These are phyloP conservation scores for Drosophila mojavensis DNA, from an alignment of 1,140 invertebrate genomes.

Conservation along the genomic window DNA sequence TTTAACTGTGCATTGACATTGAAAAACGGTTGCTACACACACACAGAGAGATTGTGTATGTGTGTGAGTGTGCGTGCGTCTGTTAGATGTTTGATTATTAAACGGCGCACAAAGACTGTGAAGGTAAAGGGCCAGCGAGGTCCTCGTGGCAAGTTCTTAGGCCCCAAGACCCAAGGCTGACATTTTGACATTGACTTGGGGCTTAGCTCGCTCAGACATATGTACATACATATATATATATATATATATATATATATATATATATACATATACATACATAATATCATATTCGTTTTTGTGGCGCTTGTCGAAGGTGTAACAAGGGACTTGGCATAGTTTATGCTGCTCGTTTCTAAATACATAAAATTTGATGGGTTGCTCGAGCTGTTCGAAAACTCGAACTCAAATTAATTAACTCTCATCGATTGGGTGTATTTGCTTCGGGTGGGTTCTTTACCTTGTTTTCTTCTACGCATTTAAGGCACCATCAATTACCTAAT, in stretches of 20 bases:
- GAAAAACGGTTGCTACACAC: conserved; percentile 39
- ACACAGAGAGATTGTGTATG: not conserved
- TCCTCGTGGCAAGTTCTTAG: conserved; percentile 32
- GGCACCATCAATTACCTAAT: conserved; percentile 78
- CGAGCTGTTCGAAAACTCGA: conserved; percentile 23
- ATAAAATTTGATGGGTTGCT: conserved; percentile 56
- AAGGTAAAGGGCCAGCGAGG: conserved; percentile 9
- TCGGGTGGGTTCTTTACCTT: not conserved
- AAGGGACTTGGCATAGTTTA: not conserved
- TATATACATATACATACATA: not conserved
- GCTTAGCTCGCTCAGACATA: conserved; percentile 2
- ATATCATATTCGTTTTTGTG: not conserved
- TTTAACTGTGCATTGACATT: conserved; percentile 51
- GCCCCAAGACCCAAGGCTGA: conserved; percentile 45
- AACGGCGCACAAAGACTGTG: conserved; percentile 39
- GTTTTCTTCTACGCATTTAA: conserved; percentile 28
- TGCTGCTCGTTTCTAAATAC: conserved; percentile 21
- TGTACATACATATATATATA: not conserved
- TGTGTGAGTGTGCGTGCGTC: not conserved
- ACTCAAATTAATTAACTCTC: conserved; percentile 73
- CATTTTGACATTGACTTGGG: conserved; percentile 63
- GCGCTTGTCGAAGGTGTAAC: not conserved
- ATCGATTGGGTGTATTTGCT: conserved; percentile 56
- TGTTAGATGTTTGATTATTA: conserved; percentile 56
- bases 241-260: not conserved